Conservation (phyloP, 2,113 vertebrate species). For the Ifrita kowaldi region DNA sequence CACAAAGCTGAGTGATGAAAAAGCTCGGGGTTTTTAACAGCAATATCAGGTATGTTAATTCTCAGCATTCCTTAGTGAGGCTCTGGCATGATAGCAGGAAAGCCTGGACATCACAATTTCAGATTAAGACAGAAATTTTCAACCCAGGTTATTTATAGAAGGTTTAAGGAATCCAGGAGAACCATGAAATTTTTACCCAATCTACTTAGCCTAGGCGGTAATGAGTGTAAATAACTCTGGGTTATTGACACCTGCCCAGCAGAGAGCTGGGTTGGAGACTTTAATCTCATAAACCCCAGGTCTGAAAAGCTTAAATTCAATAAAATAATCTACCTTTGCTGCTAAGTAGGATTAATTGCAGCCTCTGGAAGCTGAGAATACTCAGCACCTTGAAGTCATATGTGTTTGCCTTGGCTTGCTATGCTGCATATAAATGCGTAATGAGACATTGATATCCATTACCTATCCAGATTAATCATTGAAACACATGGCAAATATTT, state of each 20-base stretch:
- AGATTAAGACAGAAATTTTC: neutral
- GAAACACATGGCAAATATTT: neutral
- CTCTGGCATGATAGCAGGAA: neutral
- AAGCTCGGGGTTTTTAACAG: neutral
- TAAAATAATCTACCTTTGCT: conserved; percentile 11
- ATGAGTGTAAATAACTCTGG: neutral
- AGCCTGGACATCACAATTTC: neutral
- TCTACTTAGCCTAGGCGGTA: neutral
- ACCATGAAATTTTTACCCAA: neutral
- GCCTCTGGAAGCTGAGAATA: neutral
- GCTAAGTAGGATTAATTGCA: conserved; percentile 31
- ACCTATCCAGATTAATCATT: neutral
- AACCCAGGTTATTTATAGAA: neutral
- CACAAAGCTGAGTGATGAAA: neutral
- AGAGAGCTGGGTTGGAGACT: neutral
- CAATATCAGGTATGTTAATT: neutral
- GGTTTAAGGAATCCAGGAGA: neutral
- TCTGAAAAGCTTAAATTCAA: neutral
- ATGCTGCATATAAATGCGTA: neutral
- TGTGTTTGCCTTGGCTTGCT: neutral
- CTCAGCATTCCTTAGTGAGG: neutral
- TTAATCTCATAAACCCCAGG: neutral
- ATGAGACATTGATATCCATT: neutral
- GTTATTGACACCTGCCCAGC: neutral
- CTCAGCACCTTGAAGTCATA: neutral